Conservation (phyloP, 2,113 vertebrate genomes). For the Tupaia chinensis region DNA sequence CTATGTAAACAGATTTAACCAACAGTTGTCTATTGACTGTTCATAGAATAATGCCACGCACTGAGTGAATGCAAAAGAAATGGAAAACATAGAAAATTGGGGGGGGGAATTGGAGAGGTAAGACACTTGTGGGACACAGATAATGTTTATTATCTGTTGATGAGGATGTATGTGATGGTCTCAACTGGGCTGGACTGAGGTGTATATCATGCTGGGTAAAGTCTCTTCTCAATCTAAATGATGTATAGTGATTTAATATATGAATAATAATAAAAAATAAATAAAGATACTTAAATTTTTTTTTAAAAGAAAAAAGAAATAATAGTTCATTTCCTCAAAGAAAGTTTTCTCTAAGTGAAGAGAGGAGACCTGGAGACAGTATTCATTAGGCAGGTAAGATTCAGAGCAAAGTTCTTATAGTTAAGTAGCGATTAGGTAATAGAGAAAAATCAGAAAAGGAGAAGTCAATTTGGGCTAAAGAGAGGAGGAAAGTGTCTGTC, state of each 20-base stretch:
- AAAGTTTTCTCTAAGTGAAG: constrained; percentile 24
- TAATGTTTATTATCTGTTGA: too few species aligned
- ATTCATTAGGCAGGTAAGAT: constrained; percentile 39
- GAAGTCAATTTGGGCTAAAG: neutral
- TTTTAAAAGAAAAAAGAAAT: constrained; percentile 48
- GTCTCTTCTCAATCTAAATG: too few species aligned
- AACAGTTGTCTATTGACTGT: constrained; percentile 42
- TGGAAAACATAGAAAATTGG: neutral
- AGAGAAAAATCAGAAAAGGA: constrained; percentile 27
- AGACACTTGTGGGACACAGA: too few species aligned
- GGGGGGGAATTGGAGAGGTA: too few species aligned
- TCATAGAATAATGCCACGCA: neutral
- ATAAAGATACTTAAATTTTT: too few species aligned
- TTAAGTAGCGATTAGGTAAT: constrained; percentile 34
- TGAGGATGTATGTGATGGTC: too few species aligned
- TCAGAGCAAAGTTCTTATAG: constrained; percentile 41
- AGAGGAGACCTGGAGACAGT: neutral
- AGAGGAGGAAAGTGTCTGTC: neutral
- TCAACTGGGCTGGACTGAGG: too few species aligned
- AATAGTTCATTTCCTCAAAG: constrained; percentile 42
- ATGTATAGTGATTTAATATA: too few species aligned
- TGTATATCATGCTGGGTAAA: too few species aligned
- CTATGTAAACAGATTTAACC: constrained; percentile 21
- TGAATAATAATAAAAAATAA: too few species aligned
- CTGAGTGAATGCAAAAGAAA: constrained; percentile 46